phyloP scores from a whole-genome alignment of 2,797 vertebrate species.

The Falco biarmicus region DNA sequence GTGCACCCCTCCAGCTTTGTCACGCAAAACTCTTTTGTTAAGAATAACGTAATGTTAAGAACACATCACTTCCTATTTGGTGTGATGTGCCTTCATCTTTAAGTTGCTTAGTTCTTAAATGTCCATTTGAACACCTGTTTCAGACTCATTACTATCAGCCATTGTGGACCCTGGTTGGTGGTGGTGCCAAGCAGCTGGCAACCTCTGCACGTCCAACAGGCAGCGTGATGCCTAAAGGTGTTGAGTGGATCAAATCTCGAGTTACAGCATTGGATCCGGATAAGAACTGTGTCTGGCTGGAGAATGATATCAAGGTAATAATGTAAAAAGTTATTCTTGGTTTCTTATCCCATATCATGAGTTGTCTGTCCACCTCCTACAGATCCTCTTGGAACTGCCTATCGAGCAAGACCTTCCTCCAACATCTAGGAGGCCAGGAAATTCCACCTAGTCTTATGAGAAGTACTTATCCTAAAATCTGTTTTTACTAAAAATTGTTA shows the following conservation, averaged over 20 bases:
- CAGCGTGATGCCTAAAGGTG: constrained; percentile 88
- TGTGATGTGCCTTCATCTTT: background rate
- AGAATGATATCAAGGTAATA: constrained; percentile 84
- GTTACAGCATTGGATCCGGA: constrained; percentile 90
- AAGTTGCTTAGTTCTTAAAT: background rate
- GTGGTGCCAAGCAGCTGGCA: constrained; percentile 87
- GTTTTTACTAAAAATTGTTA: background rate
- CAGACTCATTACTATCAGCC: constrained; percentile 98
- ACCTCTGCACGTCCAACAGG: constrained; percentile 84
- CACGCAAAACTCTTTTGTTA: background rate
- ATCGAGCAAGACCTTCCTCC: background rate
- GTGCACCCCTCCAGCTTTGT: background rate
- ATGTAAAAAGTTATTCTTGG: background rate
- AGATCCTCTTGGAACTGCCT: background rate
- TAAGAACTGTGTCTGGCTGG: constrained; percentile 84
- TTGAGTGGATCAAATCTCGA: constrained; percentile 90
- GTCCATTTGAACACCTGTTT: background rate
- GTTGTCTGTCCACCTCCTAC: background rate
- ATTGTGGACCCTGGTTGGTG: constrained; percentile 95
- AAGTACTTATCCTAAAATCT: background rate
- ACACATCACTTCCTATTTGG: background rate
- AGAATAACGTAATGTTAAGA: background rate
- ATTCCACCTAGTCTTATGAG: background rate
- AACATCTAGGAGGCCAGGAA: background rate
- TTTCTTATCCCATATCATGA: background rate